Evolutionary conservation across 2,113 vertebrate genomes (phyloP).

Genomic region (Tachycineta bicolor): DNA sequence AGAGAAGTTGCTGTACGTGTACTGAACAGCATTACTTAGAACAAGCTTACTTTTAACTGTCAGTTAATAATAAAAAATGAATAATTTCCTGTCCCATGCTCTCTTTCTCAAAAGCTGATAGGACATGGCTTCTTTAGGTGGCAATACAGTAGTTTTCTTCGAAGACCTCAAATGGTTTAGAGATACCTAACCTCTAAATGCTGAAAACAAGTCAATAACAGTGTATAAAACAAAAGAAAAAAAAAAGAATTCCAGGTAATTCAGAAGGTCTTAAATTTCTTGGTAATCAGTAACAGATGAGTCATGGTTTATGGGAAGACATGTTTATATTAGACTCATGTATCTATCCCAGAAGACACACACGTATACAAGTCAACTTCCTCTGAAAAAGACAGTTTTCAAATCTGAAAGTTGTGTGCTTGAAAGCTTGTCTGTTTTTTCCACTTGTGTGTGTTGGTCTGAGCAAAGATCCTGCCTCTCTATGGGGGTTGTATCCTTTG

Average conservation of each 20-base stretch:
- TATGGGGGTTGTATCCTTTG: not conserved
- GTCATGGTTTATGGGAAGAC: not conserved
- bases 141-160: not conserved
- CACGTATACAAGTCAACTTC: not conserved
- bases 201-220: not conserved
- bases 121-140: not conserved
- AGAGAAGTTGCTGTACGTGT: not conserved
- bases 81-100: not conserved
- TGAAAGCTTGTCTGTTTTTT: conserved; percentile 5
- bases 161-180: not conserved
- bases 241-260: not conserved
- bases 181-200: not conserved
- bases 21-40: not conserved
- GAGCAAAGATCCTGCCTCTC: not conserved
- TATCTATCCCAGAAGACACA: not conserved
- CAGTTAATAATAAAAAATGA: not conserved
- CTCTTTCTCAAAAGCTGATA: not conserved
- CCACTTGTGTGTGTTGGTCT: not conserved
- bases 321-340: not conserved
- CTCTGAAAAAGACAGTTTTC: conserved; percentile 9
- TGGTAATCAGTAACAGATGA: not conserved
- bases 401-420: not conserved
- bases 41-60: not conserved
- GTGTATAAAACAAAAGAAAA: not conserved
- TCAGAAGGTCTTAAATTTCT: not conserved